Evolutionary conservation across 2,113 vertebrate species (phyloP).

Genomic region (Orthonyx spaldingii): DNA sequence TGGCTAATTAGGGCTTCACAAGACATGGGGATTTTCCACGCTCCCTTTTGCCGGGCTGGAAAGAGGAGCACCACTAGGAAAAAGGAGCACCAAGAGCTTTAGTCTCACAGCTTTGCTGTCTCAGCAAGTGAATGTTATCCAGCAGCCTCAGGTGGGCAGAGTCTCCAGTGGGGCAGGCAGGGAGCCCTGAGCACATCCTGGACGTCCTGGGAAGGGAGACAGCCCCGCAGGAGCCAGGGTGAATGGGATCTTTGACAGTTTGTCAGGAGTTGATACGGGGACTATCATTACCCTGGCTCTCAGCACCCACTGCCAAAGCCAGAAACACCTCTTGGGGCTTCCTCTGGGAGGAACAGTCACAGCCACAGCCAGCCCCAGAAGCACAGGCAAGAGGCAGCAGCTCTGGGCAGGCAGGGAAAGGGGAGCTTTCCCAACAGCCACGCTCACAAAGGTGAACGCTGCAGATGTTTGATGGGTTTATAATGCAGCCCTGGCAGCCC

Average conservation of each 20-base stretch:
- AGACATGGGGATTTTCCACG: background rate
- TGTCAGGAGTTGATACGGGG: fast-evolving
- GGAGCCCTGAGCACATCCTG: background rate
- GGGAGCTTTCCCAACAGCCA: background rate
- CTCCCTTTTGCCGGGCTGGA: background rate
- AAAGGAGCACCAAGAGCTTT: background rate
- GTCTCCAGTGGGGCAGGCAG: no score
- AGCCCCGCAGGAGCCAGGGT: background rate
- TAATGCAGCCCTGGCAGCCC: background rate
- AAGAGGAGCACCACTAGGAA: background rate
- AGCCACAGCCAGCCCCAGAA: fast-evolving
- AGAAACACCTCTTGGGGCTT: background rate
- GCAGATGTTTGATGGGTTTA: background rate
- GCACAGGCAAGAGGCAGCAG: background rate
- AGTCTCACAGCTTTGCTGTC: background rate
- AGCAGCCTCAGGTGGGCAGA: background rate
- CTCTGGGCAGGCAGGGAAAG: background rate
- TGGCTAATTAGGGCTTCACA: background rate
- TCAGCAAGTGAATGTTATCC: background rate
- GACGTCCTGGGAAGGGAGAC: background rate
- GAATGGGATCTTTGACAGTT: fast-evolving
- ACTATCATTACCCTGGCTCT: background rate
- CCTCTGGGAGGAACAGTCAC: background rate
- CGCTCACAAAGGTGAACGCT: fast-evolving
- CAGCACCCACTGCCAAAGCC: background rate